Conservation (phyloP, 2,113 vertebrate species). For the Cettia cetti region DNA sequence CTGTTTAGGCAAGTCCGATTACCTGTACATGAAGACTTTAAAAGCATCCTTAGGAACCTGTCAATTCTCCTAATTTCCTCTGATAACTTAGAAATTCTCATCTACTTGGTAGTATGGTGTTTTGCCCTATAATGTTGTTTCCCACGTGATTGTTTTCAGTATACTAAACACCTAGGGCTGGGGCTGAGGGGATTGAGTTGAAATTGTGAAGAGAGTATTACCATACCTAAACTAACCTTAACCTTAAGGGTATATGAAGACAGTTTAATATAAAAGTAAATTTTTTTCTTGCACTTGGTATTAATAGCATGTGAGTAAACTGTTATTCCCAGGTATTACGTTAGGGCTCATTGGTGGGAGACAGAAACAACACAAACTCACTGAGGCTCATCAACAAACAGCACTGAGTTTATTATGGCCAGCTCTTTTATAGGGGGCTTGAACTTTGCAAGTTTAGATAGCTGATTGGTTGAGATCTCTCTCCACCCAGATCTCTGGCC, state of each 20-base stretch:
- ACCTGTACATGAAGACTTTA: not conserved
- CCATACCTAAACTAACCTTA: not conserved
- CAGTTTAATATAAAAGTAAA: not conserved
- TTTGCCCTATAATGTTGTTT: not conserved
- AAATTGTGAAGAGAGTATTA: not conserved
- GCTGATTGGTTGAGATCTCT: not conserved
- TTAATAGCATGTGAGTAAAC: not conserved
- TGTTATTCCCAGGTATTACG: not conserved
- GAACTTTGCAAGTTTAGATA: not conserved
- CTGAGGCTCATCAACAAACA: not conserved
- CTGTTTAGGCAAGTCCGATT: not conserved
- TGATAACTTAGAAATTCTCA: not conserved
- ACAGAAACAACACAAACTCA: not conserved
- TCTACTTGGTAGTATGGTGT: not conserved
- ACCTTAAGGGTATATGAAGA: not conserved
- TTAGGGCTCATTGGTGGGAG: not conserved
- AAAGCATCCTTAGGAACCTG: not conserved
- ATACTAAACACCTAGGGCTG: not conserved
- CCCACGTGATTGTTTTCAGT: not conserved
- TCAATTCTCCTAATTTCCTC: not conserved
- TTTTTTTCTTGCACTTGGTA: not conserved
- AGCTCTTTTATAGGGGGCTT: not conserved
- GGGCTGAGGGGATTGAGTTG: not conserved
- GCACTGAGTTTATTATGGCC: not conserved
- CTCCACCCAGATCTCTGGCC: not conserved